Evolutionary conservation across 2,888 invertebrate species (phyloP), one percentile per base, ranked within the genome.

Genomic region (Diarsia dahlii): DNA sequence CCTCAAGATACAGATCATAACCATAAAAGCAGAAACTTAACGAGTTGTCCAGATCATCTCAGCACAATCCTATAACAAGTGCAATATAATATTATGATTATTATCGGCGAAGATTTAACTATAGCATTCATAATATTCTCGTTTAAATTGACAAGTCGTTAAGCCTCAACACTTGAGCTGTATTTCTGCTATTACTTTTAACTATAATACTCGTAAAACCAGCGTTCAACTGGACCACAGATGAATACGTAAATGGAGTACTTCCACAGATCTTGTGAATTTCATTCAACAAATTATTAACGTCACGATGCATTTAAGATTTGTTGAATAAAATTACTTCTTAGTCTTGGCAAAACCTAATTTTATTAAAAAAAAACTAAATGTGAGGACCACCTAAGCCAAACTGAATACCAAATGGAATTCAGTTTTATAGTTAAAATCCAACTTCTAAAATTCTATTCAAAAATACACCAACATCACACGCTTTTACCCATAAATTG

Each of bases 71-170:
- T 48, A n/a, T 63, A 76, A 66, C 63, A 56, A 46, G 15, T 56
- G 48, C 46, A 64, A 39, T n/a, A 23, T 46, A 45, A 67, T 65
- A 72, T 56, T 65, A 54, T 56, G 13, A 77, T 28, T 78, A 77
- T 71, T 48, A n/a, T 20, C 34, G 18, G 34, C 8, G 5, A 28
- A 20, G 45, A 52, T 58, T 71, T 69, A 71, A 75, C 66, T 34
- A 28, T 28, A 50, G 20, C 62, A 65, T 76, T 75, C 62, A 79
- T 78, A 80, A 65, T 66, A 52, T 63, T 48, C 72, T 63, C 39
- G 34, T 66, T 62, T 78, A 74, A 81, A 81, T 84, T 84, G 76
- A 78, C 81, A 71, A 76, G 78, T 77, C 76, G 39, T 87, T 75
- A 87, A 74, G 65, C 18, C 20, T 70, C 50, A 77, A 69, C 70